phyloP scores from a whole-genome alignment of 2,888 invertebrate genomes.

The Eumacrocentrus americanus region DNA sequence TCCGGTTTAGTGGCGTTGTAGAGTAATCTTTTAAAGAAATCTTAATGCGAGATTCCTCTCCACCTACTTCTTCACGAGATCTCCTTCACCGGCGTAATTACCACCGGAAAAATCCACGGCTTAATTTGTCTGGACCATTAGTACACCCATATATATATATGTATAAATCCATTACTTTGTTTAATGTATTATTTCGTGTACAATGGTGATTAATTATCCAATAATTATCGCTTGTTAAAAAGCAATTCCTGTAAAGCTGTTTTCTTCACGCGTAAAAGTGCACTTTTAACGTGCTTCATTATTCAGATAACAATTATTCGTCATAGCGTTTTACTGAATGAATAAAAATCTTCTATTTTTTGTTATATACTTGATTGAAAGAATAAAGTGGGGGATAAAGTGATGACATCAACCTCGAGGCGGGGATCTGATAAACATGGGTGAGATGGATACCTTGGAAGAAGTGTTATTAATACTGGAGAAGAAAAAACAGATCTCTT shows the following conservation, averaged over 20 bases:
- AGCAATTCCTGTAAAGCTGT: not conserved
- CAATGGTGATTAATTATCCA: not conserved
- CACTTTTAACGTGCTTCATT: not conserved
- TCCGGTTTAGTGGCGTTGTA: too few species aligned
- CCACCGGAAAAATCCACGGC: not conserved
- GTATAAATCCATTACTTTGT: too few species aligned
- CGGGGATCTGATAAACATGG: too few species aligned
- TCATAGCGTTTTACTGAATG: not conserved
- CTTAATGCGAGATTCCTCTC: too few species aligned
- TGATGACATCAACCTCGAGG: too few species aligned
- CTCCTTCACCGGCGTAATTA: too few species aligned
- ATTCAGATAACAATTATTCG: not conserved
- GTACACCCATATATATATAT: not conserved
- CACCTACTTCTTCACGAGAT: too few species aligned
- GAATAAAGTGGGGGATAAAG: not conserved
- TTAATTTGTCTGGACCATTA: not conserved
- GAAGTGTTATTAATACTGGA: too few species aligned
- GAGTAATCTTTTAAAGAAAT: too few species aligned
- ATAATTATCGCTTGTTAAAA: not conserved
- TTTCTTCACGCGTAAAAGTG: not conserved
- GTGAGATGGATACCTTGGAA: too few species aligned
- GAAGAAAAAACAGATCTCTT: too few species aligned
- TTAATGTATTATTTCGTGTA: not conserved
- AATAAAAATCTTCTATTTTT: not conserved
- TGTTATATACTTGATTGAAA: not conserved